Conservation (phyloP, 2,888 invertebrate species). For the Chalcis sispes region DNA sequence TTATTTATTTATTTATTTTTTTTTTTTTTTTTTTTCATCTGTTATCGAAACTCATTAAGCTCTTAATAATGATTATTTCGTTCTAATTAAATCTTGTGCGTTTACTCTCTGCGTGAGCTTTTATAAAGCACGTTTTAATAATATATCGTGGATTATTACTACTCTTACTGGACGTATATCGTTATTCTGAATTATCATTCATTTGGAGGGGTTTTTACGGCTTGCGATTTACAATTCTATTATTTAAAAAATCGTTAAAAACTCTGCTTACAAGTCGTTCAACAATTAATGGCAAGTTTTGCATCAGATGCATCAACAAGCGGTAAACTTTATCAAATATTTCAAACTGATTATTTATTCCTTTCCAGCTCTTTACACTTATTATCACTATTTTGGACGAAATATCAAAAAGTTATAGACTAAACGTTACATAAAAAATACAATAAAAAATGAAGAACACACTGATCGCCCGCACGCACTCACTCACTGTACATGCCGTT, state of each 20-base stretch:
- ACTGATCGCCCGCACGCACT: background rate
- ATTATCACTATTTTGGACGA: slow-evolving; percentile 21
- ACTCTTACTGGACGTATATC: slow-evolving; percentile 21
- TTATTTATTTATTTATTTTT: background rate
- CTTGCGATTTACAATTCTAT: background rate
- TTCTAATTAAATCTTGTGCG: background rate
- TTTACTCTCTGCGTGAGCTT: background rate
- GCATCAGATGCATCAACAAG: slow-evolving; percentile 13
- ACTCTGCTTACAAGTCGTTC: background rate
- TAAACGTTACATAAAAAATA: too few relatives aligned
- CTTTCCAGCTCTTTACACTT: background rate
- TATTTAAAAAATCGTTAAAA: background rate
- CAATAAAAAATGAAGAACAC: too few relatives aligned
- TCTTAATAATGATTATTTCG: background rate
- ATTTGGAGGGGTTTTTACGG: background rate
- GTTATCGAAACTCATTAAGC: background rate
- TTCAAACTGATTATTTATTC: background rate
- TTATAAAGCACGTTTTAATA: background rate
- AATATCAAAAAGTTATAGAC: too few relatives aligned
- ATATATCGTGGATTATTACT: too few relatives aligned
- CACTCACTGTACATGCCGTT: too few relatives aligned
- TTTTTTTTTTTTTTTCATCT: background rate
- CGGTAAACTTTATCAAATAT: background rate
- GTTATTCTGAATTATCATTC: background rate
- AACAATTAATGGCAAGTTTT: slow-evolving; percentile 9